Conservation (phyloP, 2,113 vertebrate species). For the Gnathonemus longibarbis region DNA sequence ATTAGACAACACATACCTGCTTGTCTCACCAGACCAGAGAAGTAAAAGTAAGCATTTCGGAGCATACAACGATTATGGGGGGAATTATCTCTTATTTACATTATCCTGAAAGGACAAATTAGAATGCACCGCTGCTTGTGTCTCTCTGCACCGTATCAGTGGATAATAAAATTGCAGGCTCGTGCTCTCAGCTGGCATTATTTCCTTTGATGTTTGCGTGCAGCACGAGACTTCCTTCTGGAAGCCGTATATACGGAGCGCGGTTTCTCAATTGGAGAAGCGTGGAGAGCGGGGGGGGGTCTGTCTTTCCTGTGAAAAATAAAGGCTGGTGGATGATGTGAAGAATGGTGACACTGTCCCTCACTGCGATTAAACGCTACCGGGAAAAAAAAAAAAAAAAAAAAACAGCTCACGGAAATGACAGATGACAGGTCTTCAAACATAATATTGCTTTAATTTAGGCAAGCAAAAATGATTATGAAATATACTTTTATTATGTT, state of each 20-base stretch:
- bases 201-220: conserved; percentile 75
- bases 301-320: background rate
- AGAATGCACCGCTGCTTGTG: conserved; percentile 63
- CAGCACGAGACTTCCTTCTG: conserved; percentile 66
- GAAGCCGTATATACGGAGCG: conserved; percentile 51
- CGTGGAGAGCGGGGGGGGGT: no score
- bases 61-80: background rate
- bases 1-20: background rate
- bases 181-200: conserved; percentile 79
- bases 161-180: conserved; percentile 71
- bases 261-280: conserved; percentile 58
- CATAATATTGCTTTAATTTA: conserved; percentile 43
- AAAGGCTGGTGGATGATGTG: conserved; percentile 62
- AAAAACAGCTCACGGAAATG: conserved; percentile 47
- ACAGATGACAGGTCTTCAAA: conserved; percentile 86
- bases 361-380: conserved; percentile 70
- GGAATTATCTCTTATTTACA: conserved; percentile 4
- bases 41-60: background rate
- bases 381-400: conserved; percentile 43
- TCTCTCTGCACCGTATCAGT: conserved; percentile 60
- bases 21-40: background rate
- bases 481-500: background rate
- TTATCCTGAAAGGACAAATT: conserved; percentile 15
- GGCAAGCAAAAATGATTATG: conserved; percentile 40
- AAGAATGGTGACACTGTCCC: conserved; percentile 78